These are phyloP conservation scores for Microcebus jonahi DNA, from an alignment of 2,113 vertebrate genomes.

Conservation along the genomic window DNA sequence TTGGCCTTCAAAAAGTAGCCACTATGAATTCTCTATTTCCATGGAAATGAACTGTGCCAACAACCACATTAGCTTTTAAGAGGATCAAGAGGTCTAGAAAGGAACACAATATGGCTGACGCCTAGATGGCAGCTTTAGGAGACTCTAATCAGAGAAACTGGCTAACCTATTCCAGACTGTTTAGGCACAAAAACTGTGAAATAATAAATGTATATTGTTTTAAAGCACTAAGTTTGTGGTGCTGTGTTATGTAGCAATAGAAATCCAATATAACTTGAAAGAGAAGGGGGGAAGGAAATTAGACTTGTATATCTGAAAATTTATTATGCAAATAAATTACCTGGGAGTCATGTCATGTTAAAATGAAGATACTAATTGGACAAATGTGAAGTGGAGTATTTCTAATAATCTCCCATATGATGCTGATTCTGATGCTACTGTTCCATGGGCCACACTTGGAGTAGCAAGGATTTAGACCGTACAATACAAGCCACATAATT, in stretches of 20 bases:
- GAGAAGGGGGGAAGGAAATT: fast-evolving
- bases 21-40: background rate
- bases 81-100: background rate
- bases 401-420: background rate
- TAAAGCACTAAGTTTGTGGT: background rate
- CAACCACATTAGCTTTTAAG: background rate
- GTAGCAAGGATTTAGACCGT: background rate
- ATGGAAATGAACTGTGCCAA: background rate
- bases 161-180: background rate
- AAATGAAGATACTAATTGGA: background rate
- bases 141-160: background rate
- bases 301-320: background rate
- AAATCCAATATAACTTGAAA: background rate
- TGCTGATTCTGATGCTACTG: background rate
- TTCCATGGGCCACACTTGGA: background rate
- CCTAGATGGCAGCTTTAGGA: background rate
- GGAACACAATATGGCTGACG: too few species aligned
- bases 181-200: background rate
- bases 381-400: background rate
- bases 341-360: background rate
- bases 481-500: background rate
- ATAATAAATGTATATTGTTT: background rate
- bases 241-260: background rate
- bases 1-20: background rate
- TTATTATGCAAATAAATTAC: background rate